A percentile compares a stretch with the other conserved stretches of the same genome.
These are phyloP conservation scores for Macrotis lagotis DNA, from an alignment of 2,113 vertebrate species.

Conservation along the genomic window DNA sequence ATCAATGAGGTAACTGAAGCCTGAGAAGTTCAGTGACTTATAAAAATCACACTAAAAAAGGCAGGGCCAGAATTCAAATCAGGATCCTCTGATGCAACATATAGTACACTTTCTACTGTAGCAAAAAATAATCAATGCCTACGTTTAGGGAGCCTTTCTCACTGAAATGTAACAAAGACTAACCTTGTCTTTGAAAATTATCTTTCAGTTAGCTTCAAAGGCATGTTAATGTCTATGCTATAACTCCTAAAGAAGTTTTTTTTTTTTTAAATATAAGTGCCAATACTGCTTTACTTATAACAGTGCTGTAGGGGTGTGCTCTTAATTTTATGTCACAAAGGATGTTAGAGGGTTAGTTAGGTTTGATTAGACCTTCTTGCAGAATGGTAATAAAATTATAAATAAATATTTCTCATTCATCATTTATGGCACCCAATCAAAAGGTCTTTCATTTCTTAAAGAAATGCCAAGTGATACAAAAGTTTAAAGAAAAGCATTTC, in stretches of 20 bases:
- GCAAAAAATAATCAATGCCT: background rate
- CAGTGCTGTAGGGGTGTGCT: constrained; percentile 67
- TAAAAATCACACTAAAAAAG: background rate
- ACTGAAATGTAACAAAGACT: constrained; percentile 3
- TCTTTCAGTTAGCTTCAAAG: constrained; percentile 61
- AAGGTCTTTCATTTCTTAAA: constrained; percentile 83
- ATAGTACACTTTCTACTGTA: background rate
- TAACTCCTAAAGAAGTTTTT: constrained; percentile 69
- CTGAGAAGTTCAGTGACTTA: background rate
- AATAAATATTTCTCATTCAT: constrained; percentile 88
- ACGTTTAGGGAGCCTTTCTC: constrained; percentile 23
- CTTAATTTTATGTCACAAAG: constrained; percentile 82
- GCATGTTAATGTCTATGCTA: constrained; percentile 64
- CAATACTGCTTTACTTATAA: constrained; percentile 81
- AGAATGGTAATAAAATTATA: constrained; percentile 85
- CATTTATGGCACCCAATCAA: constrained; percentile 87
- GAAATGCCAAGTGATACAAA: constrained; percentile 81
- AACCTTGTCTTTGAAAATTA: background rate
- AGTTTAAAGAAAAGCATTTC: constrained; percentile 78
- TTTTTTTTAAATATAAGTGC: constrained; percentile 73
- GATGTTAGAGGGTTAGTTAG: constrained; percentile 78
- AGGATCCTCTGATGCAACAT: background rate
- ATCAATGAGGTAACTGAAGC: background rate
- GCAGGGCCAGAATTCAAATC: background rate
- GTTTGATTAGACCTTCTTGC: constrained; percentile 85